Percentiles rank a stretch among this genome's conserved stretches.
Conservation (phyloP, 1,140 invertebrate species). For the Tribolium madens region DNA sequence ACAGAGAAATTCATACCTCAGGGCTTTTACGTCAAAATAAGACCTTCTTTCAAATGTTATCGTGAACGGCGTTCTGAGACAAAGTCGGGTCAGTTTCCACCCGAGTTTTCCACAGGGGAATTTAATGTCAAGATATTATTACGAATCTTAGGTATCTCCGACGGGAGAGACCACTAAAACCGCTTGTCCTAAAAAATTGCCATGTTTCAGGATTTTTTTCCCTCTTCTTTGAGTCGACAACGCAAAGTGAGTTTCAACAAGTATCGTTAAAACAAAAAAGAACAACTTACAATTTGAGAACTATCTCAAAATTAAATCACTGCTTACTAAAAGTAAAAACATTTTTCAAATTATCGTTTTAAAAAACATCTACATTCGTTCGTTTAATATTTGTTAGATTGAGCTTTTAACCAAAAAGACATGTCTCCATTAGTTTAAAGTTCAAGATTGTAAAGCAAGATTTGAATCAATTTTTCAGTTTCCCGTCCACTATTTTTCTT, state of each 20-base stretch:
- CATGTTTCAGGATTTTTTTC: conserved; percentile 10
- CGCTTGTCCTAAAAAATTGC: conserved; percentile 31
- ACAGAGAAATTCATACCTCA: conserved; percentile 49
- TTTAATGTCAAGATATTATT: conserved; percentile 46
- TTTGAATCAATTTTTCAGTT: not conserved
- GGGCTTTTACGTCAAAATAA: conserved; percentile 50
- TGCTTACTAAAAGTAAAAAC: too few species aligned
- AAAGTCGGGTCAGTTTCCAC: conserved; percentile 49
- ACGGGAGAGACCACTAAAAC: conserved; percentile 28
- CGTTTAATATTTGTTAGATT: too few species aligned
- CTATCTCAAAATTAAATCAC: too few species aligned
- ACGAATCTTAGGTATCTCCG: conserved; percentile 44
- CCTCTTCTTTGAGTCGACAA: not conserved
- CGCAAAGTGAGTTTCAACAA: not conserved
- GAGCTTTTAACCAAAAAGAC: too few species aligned
- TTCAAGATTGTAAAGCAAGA: too few species aligned
- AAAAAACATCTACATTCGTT: too few species aligned
- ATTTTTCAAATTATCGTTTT: too few species aligned
- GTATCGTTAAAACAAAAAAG: not conserved
- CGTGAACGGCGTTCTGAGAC: conserved; percentile 46
- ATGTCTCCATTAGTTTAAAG: too few species aligned
- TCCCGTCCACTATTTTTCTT: not conserved
- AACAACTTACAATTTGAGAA: too few species aligned
- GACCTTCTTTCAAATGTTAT: conserved; percentile 48
- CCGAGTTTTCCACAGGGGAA: conserved; percentile 39